Conservation (phyloP, 2,113 vertebrate species). For the Pluvialis apricaria region DNA sequence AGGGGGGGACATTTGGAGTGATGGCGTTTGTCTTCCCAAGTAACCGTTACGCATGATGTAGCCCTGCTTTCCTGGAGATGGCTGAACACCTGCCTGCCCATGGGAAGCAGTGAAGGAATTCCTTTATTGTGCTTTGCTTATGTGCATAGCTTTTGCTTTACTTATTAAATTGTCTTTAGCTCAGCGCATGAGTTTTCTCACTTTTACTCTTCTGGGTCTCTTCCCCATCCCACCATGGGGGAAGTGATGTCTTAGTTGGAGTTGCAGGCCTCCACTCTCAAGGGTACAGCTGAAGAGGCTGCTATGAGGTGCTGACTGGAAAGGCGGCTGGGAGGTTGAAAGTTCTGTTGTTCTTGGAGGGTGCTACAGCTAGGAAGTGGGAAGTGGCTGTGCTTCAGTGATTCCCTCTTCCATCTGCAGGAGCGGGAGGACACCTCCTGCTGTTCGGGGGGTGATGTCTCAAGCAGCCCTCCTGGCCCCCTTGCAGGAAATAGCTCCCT, state of each 20-base stretch:
- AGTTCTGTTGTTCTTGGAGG: neutral
- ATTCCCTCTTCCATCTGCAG: neutral
- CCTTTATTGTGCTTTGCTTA: too few relatives aligned
- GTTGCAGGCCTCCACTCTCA: neutral
- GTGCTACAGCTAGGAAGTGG: neutral
- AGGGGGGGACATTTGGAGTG: too few relatives aligned
- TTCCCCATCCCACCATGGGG: too few relatives aligned
- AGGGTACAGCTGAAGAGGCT: neutral
- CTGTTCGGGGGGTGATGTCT: fast-evolving
- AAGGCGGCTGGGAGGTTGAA: neutral
- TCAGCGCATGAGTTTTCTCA: too few relatives aligned
- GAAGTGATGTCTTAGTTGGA: neutral
- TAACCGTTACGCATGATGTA: too few relatives aligned
- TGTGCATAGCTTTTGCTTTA: too few relatives aligned
- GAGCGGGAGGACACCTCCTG: fast-evolving
- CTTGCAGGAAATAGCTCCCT: neutral
- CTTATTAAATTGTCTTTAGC: too few relatives aligned
- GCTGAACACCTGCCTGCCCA: too few relatives aligned
- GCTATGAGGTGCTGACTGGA: neutral
- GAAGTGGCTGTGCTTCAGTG: neutral
- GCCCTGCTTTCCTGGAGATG: too few relatives aligned
- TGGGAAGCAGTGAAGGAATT: too few relatives aligned
- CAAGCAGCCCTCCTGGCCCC: neutral
- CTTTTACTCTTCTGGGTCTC: too few relatives aligned
- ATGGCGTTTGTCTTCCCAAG: too few relatives aligned